Evolutionary conservation across 1,140 invertebrate genomes (phyloP).

Genomic region (Caerostris darwini): DNA sequence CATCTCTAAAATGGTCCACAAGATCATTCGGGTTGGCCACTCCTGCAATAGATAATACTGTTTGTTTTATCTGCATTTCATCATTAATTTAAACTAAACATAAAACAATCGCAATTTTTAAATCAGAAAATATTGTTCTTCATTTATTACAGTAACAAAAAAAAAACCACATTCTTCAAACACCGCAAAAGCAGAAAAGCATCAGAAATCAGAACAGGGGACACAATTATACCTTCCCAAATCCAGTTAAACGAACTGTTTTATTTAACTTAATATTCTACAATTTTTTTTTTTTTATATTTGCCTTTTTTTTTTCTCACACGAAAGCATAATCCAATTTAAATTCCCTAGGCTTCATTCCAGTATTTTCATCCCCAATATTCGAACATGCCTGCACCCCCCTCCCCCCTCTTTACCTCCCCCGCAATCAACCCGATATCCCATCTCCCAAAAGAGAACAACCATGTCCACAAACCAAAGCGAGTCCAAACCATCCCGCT

Average conservation of each 20-base stretch:
- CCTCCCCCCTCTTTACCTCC: no score
- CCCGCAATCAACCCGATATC: not conserved
- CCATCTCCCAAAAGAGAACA: not conserved
- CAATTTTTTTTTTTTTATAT: not conserved
- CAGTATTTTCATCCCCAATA: not conserved
- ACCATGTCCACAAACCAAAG: conserved; percentile 13
- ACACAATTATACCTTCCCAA: not conserved
- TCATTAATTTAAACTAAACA: no score
- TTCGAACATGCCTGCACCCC: not conserved
- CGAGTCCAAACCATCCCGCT: not conserved
- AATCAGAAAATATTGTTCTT: no score
- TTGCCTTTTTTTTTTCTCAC: not conserved
- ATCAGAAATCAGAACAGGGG: no score
- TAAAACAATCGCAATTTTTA: no score
- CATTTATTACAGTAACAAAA: no score
- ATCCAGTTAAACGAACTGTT: conserved; percentile 10
- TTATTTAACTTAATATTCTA: not conserved
- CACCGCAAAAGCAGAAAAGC: no score
- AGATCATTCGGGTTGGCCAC: no score
- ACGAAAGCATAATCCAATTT: not conserved
- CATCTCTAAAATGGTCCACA: no score
- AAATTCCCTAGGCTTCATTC: not conserved
- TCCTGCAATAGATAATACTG: no score
- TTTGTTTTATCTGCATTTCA: no score
- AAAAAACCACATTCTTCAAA: no score